A percentile compares a stretch with the other conserved stretches of the same genome.
Conservation (phyloP, 2,797 vertebrate species). For the Urocyon cinereoargenteus region DNA sequence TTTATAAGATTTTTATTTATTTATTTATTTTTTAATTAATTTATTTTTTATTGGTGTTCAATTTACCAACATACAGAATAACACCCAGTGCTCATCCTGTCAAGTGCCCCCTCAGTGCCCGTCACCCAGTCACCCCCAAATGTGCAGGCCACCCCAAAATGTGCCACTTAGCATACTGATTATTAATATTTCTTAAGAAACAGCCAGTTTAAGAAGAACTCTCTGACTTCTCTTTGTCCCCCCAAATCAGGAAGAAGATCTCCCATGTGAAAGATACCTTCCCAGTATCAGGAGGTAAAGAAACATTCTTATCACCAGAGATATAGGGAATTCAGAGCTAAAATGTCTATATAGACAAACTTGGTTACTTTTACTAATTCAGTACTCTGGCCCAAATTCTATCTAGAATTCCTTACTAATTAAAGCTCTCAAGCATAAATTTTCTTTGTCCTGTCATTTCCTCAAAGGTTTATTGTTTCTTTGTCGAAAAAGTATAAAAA, state of each 20-base stretch:
- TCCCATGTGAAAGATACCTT: not conserved
- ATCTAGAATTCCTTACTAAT: not conserved
- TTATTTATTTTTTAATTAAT: too few species aligned
- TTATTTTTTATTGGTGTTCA: not conserved
- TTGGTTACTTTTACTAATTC: not conserved
- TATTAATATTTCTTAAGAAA: not conserved
- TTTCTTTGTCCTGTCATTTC: not conserved
- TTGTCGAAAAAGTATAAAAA: not conserved
- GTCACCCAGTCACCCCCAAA: too few species aligned
- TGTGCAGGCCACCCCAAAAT: not conserved
- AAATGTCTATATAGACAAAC: not conserved
- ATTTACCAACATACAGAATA: too few species aligned
- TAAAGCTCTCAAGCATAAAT: not conserved
- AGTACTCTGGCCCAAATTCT: not conserved
- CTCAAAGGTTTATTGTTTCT: not conserved
- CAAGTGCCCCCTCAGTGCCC: too few species aligned
- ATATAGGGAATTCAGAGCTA: not conserved
- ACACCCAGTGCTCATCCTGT: too few species aligned
- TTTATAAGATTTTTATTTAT: too few species aligned
- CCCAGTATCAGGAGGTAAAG: not conserved
- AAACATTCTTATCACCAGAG: not conserved
- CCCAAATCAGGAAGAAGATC: not conserved
- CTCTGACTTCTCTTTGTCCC: not conserved
- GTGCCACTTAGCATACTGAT: not conserved
- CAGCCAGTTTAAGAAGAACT: not conserved